Evolutionary conservation across 1,140 invertebrate genomes (phyloP).

Genomic region (Drosophila lacertosa): DNA sequence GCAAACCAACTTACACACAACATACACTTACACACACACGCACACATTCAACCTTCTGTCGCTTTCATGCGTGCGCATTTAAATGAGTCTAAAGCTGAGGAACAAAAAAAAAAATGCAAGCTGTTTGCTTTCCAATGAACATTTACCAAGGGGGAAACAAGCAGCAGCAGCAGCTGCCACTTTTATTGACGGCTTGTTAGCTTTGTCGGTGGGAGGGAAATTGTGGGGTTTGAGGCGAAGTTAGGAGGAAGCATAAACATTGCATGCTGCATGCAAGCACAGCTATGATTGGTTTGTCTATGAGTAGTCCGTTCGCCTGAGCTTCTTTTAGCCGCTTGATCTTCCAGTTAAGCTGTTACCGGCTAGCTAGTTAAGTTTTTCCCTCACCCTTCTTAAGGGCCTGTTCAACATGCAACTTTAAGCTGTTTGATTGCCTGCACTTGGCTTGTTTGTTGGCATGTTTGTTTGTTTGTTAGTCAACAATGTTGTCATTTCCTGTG

Average conservation of each 20-base stretch:
- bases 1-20: no score
- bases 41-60: neutral
- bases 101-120: slow-evolving; percentile 22
- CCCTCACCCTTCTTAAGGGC: neutral
- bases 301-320: neutral
- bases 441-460: slow-evolving; percentile 12
- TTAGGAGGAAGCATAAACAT: neutral
- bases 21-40: no score
- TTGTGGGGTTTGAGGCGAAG: neutral
- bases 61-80: slow-evolving; percentile 37
- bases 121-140: slow-evolving; percentile 35
- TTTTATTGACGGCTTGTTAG: slow-evolving; percentile 56
- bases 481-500: slow-evolving; percentile 38
- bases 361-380: slow-evolving; percentile 1
- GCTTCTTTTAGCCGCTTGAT: neutral
- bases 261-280: slow-evolving; percentile 35
- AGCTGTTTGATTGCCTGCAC: slow-evolving; percentile 26
- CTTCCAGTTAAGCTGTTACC: slow-evolving; percentile 11
- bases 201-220: slow-evolving; percentile 4
- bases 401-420: slow-evolving; percentile 7
- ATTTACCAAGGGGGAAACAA: neutral
- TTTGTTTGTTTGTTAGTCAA: slow-evolving; percentile 19
- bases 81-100: slow-evolving; percentile 35
- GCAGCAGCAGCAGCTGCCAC: slow-evolving; percentile 26
- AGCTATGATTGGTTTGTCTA: slow-evolving; percentile 4